These are phyloP conservation scores for Theocolax elegans DNA, from an alignment of 1,140 invertebrate genomes.

Conservation along the genomic window DNA sequence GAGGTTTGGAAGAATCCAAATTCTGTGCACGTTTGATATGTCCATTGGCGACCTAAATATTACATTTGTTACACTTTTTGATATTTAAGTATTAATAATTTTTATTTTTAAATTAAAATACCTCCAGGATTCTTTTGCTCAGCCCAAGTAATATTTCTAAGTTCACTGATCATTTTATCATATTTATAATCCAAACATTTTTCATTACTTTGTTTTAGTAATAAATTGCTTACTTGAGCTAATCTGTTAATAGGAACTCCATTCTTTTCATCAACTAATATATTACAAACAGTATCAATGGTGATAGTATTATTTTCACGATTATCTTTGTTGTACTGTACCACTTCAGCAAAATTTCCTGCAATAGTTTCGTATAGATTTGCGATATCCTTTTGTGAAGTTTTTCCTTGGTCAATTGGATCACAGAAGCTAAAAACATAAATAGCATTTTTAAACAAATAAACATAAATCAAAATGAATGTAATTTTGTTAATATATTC, in stretches of 20 bases:
- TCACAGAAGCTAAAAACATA: conserved; percentile 78
- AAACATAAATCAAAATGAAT: conserved; percentile 33
- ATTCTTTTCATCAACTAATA: conserved; percentile 75
- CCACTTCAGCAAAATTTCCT: conserved; percentile 85
- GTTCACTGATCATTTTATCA: conserved; percentile 78
- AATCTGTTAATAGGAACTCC: conserved; percentile 76
- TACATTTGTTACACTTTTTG: conserved; percentile 5
- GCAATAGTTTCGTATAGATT: conserved; percentile 86
- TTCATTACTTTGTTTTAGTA: conserved; percentile 76
- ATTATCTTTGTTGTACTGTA: conserved; percentile 97
- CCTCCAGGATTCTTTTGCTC: conserved; percentile 72
- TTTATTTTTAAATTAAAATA: no score
- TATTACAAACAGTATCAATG: conserved; percentile 81
- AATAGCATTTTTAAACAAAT: conserved; percentile 31
- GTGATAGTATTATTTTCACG: conserved; percentile 80
- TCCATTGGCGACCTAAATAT: conserved; percentile 82
- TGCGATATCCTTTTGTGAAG: conserved; percentile 76
- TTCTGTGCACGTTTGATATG: conserved; percentile 95
- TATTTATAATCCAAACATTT: conserved; percentile 89
- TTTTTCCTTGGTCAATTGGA: conserved; percentile 72
- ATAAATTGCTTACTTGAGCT: conserved; percentile 77
- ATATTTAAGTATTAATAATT: no score
- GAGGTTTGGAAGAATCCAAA: conserved; percentile 96
- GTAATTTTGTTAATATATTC: conserved; percentile 32
- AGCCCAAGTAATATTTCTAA: conserved; percentile 80